Percentiles rank a stretch among this genome's conserved stretches.
Conservation (phyloP, 2,113 vertebrate genomes). For the zebrafish (Danio rerio) region DNA sequence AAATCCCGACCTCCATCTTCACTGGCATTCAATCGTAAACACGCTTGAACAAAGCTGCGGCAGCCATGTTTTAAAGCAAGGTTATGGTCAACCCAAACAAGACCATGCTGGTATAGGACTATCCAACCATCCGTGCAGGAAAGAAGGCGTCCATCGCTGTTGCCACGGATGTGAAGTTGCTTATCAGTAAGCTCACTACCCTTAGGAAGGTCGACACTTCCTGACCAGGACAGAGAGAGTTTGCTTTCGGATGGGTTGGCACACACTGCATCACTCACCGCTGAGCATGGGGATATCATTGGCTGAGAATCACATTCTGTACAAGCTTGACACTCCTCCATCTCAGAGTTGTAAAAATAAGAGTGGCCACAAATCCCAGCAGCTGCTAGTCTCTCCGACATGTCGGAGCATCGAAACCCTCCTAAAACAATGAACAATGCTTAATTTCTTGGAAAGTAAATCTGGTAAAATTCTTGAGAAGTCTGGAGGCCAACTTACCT, state of each 20-base stretch:
- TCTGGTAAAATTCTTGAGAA: not conserved
- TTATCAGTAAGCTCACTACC: constrained; percentile 73
- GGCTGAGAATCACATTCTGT: constrained; percentile 78
- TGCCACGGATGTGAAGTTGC: constrained; percentile 77
- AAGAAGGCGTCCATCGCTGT: constrained; percentile 65
- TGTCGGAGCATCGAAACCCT: constrained; percentile 85
- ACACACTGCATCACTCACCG: constrained; percentile 79
- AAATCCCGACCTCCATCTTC: constrained; percentile 77
- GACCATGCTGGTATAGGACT: constrained; percentile 80
- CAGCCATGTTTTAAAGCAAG: constrained; percentile 83
- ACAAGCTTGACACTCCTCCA: constrained; percentile 86
- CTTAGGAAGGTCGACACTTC: constrained; percentile 68
- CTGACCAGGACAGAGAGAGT: constrained; percentile 82
- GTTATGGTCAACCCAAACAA: constrained; percentile 85
- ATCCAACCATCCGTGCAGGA: constrained; percentile 71
- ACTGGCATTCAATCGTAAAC: constrained; percentile 78
- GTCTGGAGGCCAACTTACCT: constrained; percentile 67
- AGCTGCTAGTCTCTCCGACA: constrained; percentile 79
- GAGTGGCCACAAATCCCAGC: constrained; percentile 79
- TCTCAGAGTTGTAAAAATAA: constrained; percentile 84
- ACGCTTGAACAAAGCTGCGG: constrained; percentile 85
- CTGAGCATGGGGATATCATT: constrained; percentile 75
- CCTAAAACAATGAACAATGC: constrained; percentile 67
- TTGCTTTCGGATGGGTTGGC: constrained; percentile 64
- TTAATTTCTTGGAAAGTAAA: not conserved